Evolutionary conservation across 2,888 invertebrate species (phyloP).

Genomic region (Dorcus parallelipipedus): DNA sequence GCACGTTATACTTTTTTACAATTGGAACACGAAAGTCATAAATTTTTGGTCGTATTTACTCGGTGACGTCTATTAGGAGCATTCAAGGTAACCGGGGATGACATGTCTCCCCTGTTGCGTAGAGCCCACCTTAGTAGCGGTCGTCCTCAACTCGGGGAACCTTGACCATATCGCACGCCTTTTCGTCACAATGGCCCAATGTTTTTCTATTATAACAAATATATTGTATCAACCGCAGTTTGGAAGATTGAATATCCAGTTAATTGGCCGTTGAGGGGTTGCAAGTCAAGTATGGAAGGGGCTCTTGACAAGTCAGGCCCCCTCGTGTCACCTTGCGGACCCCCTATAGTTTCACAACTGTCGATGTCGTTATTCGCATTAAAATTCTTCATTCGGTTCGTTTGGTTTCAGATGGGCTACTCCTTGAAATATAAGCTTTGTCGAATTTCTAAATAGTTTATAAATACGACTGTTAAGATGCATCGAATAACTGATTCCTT

Average conservation of each 20-base stretch:
- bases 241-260: slow-evolving; percentile 30
- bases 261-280: slow-evolving; percentile 32
- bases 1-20: slow-evolving; percentile 19
- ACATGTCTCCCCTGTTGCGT: slow-evolving; percentile 7
- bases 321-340: slow-evolving; percentile 28
- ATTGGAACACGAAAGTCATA: slow-evolving; percentile 27
- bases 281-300: slow-evolving; percentile 20
- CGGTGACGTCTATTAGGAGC: slow-evolving; percentile 37
- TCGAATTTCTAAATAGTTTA: neutral
- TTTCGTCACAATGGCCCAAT: slow-evolving; percentile 14
- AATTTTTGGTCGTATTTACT: slow-evolving; percentile 29
- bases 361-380: slow-evolving; percentile 21
- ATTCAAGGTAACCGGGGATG: slow-evolving; percentile 24
- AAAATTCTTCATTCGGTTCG: slow-evolving; percentile 13
- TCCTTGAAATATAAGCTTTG: slow-evolving; percentile 15
- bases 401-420: slow-evolving; percentile 5
- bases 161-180: slow-evolving; percentile 16
- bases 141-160: neutral
- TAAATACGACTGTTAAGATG: neutral
- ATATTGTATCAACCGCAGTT: slow-evolving; percentile 26
- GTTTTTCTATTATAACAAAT: slow-evolving; percentile 27
- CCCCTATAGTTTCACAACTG: slow-evolving; percentile 21
- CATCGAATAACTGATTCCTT: neutral
- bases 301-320: slow-evolving; percentile 31
- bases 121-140: slow-evolving; percentile 5